phyloP scores from a whole-genome alignment of 2,113 vertebrate species.

The Platanista minor region DNA sequence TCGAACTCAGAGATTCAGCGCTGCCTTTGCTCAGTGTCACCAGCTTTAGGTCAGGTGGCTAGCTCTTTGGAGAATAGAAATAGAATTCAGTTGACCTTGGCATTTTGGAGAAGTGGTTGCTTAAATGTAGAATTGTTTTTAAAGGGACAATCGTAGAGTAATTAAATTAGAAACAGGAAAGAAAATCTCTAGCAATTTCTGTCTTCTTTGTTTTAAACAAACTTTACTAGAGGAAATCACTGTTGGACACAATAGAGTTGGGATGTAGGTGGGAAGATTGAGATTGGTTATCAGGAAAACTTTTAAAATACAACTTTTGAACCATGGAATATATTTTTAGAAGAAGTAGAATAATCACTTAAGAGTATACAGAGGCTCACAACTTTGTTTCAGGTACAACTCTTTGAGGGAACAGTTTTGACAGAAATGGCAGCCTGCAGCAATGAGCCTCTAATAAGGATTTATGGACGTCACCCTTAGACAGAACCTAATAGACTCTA shows the following conservation, averaged over 20 bases:
- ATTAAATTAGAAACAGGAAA: constrained; percentile 7
- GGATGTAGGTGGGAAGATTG: background rate
- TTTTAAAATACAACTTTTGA: background rate
- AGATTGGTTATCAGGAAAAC: background rate
- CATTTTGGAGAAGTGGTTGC: constrained; percentile 58
- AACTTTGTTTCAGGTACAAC: background rate
- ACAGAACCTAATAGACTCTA: background rate
- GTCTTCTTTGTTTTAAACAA: constrained; percentile 1
- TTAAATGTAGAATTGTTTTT: constrained; percentile 55
- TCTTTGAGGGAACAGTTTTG: background rate
- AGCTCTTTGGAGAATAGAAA: constrained; percentile 65
- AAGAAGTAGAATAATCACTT: background rate
- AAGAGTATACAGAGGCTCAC: background rate
- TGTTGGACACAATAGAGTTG: background rate
- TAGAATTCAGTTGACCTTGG: constrained; percentile 64
- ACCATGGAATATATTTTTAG: background rate
- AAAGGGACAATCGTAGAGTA: constrained; percentile 28
- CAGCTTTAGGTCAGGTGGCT: constrained; percentile 53
- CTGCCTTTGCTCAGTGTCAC: constrained; percentile 43
- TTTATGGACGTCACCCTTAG: background rate
- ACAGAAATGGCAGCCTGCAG: background rate
- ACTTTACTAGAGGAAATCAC: constrained; percentile 8
- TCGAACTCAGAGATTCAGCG: constrained; percentile 58
- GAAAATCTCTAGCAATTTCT: constrained; percentile 25
- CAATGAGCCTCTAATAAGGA: background rate